Conservation (phyloP, 2,113 vertebrate genomes). For the Coregonus clupeaformis region DNA sequence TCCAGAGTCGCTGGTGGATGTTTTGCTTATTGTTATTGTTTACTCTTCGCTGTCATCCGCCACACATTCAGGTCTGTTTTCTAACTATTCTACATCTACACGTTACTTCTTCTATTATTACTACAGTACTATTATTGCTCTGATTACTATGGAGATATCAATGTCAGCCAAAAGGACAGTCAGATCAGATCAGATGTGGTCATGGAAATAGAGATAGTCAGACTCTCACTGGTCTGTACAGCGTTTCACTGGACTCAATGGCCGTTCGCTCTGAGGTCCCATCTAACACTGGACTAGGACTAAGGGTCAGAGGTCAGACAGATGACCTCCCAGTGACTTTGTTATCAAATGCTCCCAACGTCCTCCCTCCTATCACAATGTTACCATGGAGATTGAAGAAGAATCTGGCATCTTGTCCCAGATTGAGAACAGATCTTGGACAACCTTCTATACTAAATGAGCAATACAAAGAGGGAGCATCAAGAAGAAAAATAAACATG, state of each 20-base stretch:
- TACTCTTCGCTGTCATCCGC: slow-evolving; percentile 1
- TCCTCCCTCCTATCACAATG: slow-evolving; percentile 5
- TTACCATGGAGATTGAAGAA: slow-evolving; percentile 17
- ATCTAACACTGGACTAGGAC: slow-evolving; percentile 3
- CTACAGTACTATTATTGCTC: slow-evolving; percentile 2
- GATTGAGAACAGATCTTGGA: slow-evolving; percentile 9
- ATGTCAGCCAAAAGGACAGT: slow-evolving; percentile 44
- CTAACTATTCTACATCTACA: neutral
- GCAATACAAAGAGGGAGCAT: slow-evolving; percentile 64
- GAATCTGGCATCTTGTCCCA: too few species aligned
- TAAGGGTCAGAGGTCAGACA: neutral
- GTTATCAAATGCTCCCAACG: neutral
- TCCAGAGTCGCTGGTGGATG: slow-evolving; percentile 5
- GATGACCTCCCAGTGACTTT: neutral
- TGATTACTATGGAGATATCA: slow-evolving; percentile 1
- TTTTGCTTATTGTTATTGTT: neutral
- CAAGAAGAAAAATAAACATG: slow-evolving; percentile 48
- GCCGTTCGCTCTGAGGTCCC: slow-evolving; percentile 3
- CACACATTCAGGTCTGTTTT: slow-evolving; percentile 18
- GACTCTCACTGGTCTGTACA: neutral
- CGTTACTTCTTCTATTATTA: slow-evolving; percentile 4
- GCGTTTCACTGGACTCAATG: slow-evolving; percentile 10
- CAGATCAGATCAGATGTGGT: neutral
- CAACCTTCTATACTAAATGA: slow-evolving; percentile 43
- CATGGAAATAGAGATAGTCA: neutral